Conservation (phyloP, 2,888 invertebrate genomes). For the Lamproptera curius region DNA sequence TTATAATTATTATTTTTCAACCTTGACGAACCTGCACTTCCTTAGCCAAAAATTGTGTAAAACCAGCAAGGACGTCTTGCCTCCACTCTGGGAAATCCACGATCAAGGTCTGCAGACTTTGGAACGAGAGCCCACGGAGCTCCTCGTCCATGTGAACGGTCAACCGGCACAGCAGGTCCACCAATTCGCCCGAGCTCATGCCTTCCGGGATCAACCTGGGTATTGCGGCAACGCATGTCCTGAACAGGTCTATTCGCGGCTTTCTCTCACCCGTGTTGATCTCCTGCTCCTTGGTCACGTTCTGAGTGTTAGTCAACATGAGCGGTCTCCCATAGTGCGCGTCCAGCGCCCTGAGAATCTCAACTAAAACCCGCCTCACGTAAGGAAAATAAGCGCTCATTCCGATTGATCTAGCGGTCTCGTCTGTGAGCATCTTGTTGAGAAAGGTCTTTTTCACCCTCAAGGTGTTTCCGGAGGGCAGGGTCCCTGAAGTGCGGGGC, state of each 20-base stretch:
- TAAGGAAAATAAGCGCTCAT: constrained; percentile 98
- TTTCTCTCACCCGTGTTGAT: constrained; percentile 97
- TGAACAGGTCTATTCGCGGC: constrained; percentile 97
- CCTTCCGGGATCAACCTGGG: constrained; percentile 86
- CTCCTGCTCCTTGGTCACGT: constrained; percentile 96
- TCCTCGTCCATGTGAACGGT: constrained; percentile 99
- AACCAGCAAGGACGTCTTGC: constrained; percentile 95
- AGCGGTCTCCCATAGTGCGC: constrained; percentile 97
- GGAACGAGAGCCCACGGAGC: constrained; percentile 93
- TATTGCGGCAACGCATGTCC: constrained; percentile 99
- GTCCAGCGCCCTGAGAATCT: constrained; percentile 95
- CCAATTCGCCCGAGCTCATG: constrained; percentile 95
- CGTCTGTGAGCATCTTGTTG: constrained; percentile 97
- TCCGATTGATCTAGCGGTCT: constrained; percentile 97
- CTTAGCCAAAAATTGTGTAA: constrained; percentile 95
- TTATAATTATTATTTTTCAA: too few relatives aligned
- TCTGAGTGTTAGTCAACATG: constrained; percentile 97
- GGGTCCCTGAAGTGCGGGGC: constrained; percentile 96
- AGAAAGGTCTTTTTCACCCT: constrained; percentile 97
- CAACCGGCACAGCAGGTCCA: constrained; percentile 94
- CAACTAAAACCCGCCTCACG: constrained; percentile 96
- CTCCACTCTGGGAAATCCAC: constrained; percentile 98
- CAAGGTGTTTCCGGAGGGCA: constrained; percentile 96
- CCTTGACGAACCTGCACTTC: constrained; percentile 86
- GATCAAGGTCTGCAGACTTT: constrained; percentile 96